Evolutionary conservation across 2,888 invertebrate genomes (phyloP).

Genomic region (Aleiodes leptofemur): DNA sequence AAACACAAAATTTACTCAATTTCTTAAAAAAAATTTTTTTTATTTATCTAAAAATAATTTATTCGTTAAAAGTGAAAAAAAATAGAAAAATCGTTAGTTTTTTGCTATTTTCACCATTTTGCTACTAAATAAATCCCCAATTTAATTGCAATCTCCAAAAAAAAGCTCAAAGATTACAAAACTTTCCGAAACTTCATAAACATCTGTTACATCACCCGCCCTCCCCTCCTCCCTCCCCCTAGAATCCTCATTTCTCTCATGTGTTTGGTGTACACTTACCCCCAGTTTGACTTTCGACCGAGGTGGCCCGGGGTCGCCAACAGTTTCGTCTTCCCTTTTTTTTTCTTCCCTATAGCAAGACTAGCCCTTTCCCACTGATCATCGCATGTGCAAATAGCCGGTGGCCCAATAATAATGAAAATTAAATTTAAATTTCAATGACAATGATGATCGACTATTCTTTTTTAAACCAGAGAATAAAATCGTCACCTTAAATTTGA

Average conservation of each 20-base stretch:
- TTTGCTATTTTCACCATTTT: too few species aligned
- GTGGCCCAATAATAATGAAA: constrained; percentile 65
- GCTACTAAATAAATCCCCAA: too few species aligned
- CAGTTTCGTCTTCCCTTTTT: constrained; percentile 3
- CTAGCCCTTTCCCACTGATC: constrained; percentile 41
- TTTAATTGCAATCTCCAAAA: too few species aligned
- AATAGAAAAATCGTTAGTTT: too few species aligned
- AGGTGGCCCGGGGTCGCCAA: constrained; percentile 30
- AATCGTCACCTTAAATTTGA: too few species aligned
- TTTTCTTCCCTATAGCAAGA: background rate
- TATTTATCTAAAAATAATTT: too few species aligned
- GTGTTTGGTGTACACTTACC: constrained; percentile 24
- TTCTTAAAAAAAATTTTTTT: too few species aligned
- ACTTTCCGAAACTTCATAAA: constrained; percentile 68
- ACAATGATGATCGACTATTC: background rate
- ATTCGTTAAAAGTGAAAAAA: too few species aligned
- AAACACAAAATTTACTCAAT: too few species aligned
- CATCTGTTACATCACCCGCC: constrained; percentile 73
- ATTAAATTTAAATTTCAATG: constrained; percentile 61
- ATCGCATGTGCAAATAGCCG: constrained; percentile 64
- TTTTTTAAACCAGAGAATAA: background rate
- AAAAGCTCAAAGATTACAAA: background rate
- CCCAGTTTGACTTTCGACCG: constrained; percentile 29
- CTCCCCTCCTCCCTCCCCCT: too few species aligned
- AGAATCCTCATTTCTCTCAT: constrained; percentile 57